Percentiles rank a stretch among this genome's conserved stretches.
Conservation (phyloP, 1,140 invertebrate species). For the Eciton burchellii region DNA sequence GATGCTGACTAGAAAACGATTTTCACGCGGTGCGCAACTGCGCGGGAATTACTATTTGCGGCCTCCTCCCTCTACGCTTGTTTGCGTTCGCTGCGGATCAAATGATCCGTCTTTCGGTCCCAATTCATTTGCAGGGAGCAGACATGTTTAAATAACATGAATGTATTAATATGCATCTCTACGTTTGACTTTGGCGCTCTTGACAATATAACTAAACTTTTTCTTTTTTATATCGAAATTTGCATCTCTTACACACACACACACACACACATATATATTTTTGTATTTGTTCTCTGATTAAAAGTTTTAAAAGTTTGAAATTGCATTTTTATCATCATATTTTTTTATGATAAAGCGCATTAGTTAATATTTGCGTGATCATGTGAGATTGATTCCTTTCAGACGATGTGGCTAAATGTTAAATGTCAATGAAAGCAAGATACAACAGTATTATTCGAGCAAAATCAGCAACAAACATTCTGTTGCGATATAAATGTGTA, state of each 20-base stretch:
- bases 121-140: constrained; percentile 13
- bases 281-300: no score
- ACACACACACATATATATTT: no score
- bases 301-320: no score
- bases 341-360: no score
- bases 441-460: not conserved
- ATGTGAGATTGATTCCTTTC: not conserved
- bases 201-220: no score
- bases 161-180: no score
- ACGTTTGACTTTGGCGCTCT: no score
- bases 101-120: constrained; percentile 13
- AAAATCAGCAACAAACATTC: constrained; percentile 12
- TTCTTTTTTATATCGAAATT: no score
- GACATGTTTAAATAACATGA: no score
- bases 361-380: not conserved
- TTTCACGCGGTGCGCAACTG: constrained; percentile 1
- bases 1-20: constrained; percentile 39
- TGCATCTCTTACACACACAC: no score
- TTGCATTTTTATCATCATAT: no score
- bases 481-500: not conserved
- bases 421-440: constrained; percentile 1
- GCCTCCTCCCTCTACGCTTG: not conserved
- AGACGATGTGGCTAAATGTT: not conserved
- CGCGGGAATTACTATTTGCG: constrained; percentile 34
- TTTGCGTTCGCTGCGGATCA: not conserved